Evolutionary conservation across 2,797 vertebrate genomes (phyloP), one percentile per base, ranked within the genome.

Genomic region (Nannoperca obscura): DNA sequence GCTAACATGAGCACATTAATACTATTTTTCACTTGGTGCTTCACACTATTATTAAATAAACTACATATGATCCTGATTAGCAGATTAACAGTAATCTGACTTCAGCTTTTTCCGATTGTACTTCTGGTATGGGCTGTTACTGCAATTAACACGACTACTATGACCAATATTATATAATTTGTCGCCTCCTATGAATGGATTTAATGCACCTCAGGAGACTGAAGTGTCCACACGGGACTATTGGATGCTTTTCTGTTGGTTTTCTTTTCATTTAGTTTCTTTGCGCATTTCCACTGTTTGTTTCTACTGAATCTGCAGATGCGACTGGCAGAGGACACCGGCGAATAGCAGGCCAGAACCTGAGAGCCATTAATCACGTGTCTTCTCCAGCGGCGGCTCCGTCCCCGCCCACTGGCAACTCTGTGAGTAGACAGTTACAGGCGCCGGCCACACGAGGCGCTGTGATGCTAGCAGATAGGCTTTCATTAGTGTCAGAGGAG

Each of bases 401-500:
- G 0, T 80, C 93, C 68, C 86, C 92, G 4, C 82, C 88, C 30
- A n/a, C 84, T 38, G 47, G 71, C 58, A 82, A 91, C 75, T 87
- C 80, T n/a, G 96, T 95, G 91, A 96, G 96, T 65, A 1, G 44
- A 53, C 9, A 73, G 10, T 44, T 2, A 5, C 60, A 44, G 11
- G 22, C 17, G 10, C 32, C 1, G 1, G n/a, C 27, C 36, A 55
- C n/a, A 54, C n/a, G 40, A 20, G 30, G 62, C 6, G 32, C 30
- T 20, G 3, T 27, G 44, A 49, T 34, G 30, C 20, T 12, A 14
- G 3, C 3, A 54, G 22, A 9, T 5, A 14, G 13, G 19, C 19
- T 7, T 53, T 46, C 7, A 19, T 19, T 7, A 12, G 49, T 1
- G 5, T n/a, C 49, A 24, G 49, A 5, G 11, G 11, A 24, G 49